These are phyloP conservation scores for Magallana angulata DNA, from an alignment of 1,140 invertebrate species.

Conservation along the genomic window DNA sequence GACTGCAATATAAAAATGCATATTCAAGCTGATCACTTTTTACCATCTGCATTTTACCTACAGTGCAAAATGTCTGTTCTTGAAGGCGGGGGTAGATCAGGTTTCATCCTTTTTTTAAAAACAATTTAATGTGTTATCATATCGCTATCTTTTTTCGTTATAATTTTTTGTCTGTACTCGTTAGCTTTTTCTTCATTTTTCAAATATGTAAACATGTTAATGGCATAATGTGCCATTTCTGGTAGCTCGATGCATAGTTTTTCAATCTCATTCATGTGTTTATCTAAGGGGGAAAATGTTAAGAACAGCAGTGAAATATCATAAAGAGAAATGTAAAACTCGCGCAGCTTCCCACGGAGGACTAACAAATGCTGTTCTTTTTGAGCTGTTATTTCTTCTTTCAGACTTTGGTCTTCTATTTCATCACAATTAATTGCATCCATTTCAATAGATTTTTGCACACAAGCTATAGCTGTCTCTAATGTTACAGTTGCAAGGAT, in stretches of 20 bases:
- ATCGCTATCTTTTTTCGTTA: too few species aligned
- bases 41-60: too few species aligned
- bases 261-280: not conserved
- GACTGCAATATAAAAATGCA: too few species aligned
- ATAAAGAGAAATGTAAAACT: not conserved
- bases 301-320: not conserved
- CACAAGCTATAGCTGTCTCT: not conserved
- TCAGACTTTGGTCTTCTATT: not conserved
- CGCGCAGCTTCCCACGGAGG: not conserved
- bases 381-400: not conserved
- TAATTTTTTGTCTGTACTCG: not conserved
- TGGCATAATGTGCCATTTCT: not conserved
- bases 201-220: not conserved
- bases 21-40: too few species aligned
- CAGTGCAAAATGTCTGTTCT: too few species aligned
- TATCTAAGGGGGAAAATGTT: not conserved
- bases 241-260: not conserved
- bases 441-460: not conserved
- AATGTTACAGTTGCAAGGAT: not conserved
- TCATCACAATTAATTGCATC: not conserved
- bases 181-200: not conserved
- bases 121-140: too few species aligned
- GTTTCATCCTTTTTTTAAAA: too few species aligned
- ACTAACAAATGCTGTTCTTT: not conserved
- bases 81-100: too few species aligned